Evolutionary conservation across 2,797 vertebrate genomes (phyloP), one percentile per base, ranked within the genome.

Genomic region (Sebastes taczanowskii): DNA sequence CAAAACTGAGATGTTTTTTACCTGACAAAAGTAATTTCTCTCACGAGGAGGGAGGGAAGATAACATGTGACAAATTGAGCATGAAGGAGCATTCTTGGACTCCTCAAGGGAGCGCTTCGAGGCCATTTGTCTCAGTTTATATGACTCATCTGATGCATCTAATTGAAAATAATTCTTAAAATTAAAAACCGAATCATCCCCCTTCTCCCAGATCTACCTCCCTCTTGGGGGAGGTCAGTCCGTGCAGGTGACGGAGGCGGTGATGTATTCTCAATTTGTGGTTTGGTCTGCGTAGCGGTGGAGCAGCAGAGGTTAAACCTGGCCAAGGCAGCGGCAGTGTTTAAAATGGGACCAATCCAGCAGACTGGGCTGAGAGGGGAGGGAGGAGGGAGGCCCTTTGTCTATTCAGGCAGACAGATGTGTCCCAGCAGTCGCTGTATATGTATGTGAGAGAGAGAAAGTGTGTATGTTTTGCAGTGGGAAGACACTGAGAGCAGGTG

Each of bases 401-500:
- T 90, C 88, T 88, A 62, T 85, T 91, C 75, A 66, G 58, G 77
- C 67, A 71, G 78, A 88, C 89, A 91, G 88, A 89, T 91, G 87
- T 89, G 90, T 77, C 77, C 77, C 84, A 85, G 84, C 78, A 77
- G 83, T 70, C 61, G 42, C 77, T 78, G 66, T 49, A 1, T 38
- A 65, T 78, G 79, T 55, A 56, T 34, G 22, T 22, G 29, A 16
- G 22, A 18, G 74, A 14, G 60, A 30, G 38, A 30, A 16, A 46
- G 38, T 66, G 78, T 59, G 68, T 80, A 49, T 84, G 80, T 84
- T 85, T 74, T 75, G 69, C 78, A 78, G 49, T 59, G 56, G 56
- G 80, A 86, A 70, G 82, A 88, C 67, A 74, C 55, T 56, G 86
- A 83, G 81, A 95, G 93, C 95, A 95, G 95, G 94, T 95, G 94